Base-by-base conservation (phyloP, 2,888 invertebrate species). In the Alentia gelatinosa region DNA sequence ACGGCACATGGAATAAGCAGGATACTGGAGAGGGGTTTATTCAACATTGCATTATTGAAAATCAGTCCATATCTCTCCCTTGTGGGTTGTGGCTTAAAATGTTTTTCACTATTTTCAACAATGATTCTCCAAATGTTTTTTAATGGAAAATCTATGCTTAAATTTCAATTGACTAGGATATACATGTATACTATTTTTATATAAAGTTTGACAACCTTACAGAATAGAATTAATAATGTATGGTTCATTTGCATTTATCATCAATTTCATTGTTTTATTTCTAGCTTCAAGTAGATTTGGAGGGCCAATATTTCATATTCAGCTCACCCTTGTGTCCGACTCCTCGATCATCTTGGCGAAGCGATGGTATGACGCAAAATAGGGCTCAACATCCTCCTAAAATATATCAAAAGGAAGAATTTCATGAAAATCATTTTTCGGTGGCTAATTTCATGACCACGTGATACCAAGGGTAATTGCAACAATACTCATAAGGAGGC, bases 311-410 rank as follows among this genome's bases (percentile, higher is more conserved):
- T 5, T n/a, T n/a, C n/a, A n/a, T 63, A 63, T 63, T 63, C 5
- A 92, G 79, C 90, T 84, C 50, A 93, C 93, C 83, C 30, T 91
- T 47, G 89, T 91, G 5, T 91, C 68, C 35, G 94, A 94, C 42
- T 90, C 90, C 63, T 93, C 91, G 5, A 95, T 90, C 39, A 93
- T 91, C 63, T 93, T 92, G 26, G 94, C 94, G 93, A 95, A 95
- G 63, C 90, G 92, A 39, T 93, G 90, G 90, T 95, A 95, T 0
- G 95, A 95, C 89, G 90, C 91, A 90, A 94, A 95, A 91, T 95
- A 95, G 0, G 91, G 91, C 63, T 94, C 94, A 26, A 94, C 94
- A 91, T 95, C 94, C 83, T 92, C 93, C 94, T 95, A 91, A 37
- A 90, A 91, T 19, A n/a, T n/a, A 15, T 15, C 7, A 42, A 42